Evolutionary conservation across 2,888 invertebrate genomes (phyloP).

Genomic region (Octonoba sinensis): DNA sequence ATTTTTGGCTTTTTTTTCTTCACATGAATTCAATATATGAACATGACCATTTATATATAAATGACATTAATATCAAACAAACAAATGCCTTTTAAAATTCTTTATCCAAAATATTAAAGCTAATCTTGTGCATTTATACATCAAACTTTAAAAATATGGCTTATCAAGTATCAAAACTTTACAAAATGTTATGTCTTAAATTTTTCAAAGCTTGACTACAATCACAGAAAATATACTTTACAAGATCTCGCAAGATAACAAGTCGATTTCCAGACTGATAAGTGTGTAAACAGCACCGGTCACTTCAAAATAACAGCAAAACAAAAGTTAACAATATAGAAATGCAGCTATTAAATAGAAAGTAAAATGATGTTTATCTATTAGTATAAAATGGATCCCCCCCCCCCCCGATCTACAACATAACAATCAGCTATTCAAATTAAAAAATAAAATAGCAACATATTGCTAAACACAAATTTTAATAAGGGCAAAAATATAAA

Average conservation of each 20-base stretch:
- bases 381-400: too few species aligned
- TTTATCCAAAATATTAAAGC: slow-evolving; percentile 61
- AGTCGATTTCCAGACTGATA: not conserved
- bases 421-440: too few species aligned
- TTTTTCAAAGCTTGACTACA: slow-evolving; percentile 25
- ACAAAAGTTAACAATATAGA: too few species aligned
- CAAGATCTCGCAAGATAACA: slow-evolving; percentile 12
- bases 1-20: slow-evolving; percentile 19
- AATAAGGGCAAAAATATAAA: too few species aligned
- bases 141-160: slow-evolving; percentile 50
- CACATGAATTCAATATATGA: too few species aligned
- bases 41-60: slow-evolving; percentile 1
- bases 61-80: slow-evolving; percentile 44
- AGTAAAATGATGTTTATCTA: too few species aligned
- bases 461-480: too few species aligned
- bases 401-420: too few species aligned
- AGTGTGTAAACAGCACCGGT: slow-evolving; percentile 5
- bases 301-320: too few species aligned
- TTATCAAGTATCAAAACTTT: slow-evolving; percentile 49
- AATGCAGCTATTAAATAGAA: too few species aligned
- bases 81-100: slow-evolving; percentile 48
- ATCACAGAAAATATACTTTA: slow-evolving; percentile 41
- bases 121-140: slow-evolving; percentile 56
- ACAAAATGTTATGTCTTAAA: slow-evolving; percentile 39
- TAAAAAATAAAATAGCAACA: too few species aligned